Base-by-base conservation (phyloP, 2,797 vertebrate species). In the Typhlichthys subterraneus region DNA sequence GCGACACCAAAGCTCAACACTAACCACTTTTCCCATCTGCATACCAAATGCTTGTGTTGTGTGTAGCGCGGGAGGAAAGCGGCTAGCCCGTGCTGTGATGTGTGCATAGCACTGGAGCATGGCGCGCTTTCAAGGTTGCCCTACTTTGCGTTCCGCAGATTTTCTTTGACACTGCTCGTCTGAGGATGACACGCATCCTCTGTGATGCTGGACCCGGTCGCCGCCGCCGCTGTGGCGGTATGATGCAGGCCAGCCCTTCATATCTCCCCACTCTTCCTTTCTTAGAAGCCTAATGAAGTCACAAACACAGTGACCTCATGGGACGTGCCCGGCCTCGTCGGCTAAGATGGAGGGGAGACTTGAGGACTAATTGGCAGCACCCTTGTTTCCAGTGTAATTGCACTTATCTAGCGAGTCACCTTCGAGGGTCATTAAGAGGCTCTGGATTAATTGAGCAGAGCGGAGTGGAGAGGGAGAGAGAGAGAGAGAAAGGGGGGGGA, bases 241-340 rank as follows among this genome's bases (percentile, higher is more conserved):
- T 63, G 77, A 88, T 87, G 82, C 83, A 76, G 85, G 85, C 81
- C 88, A 72, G 58, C 63, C 75, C 72, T 87, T 89, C 85, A 88
- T 87, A 5, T 8, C 33, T 10, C 5, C 53, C 23, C 8, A 29
- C 29, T 12, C 85, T 90, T 88, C 88, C 85, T 82, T 82, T 91
- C 89, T 92, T 91, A 92, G 86, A 89, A 87, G 76, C 61, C 65
- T 93, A 92, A 93, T 93, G 90, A 92, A 93, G 90, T 90, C 91
- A 86, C 89, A 91, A 91, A 91, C 90, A 91, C 87, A 69, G 86
- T 46, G 77, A 85, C 81, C 88, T 85, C 12, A 57, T 84, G 91
- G 90, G 90, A 93, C 58, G 63, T 63, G 79, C 65, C 78, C 80
- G 66, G 81, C 73, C 79, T 87, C 79, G 46, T 68, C 70, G 33